A percentile compares a stretch with the other conserved stretches of the same genome.
phyloP scores from a whole-genome alignment of 1,140 invertebrate genomes.

The Wiebesia pumilae region DNA sequence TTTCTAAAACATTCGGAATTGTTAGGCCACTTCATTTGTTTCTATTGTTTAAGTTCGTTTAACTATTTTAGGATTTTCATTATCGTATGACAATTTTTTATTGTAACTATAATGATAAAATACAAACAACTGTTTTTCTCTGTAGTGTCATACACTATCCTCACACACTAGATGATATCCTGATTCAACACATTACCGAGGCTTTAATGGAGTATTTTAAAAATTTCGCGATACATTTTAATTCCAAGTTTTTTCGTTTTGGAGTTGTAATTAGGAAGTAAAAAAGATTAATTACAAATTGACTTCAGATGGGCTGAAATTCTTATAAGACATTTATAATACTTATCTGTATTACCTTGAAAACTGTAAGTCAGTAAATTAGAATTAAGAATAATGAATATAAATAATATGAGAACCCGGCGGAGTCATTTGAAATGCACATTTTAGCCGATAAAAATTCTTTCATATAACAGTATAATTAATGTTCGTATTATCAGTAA shows the following conservation, averaged over 20 bases:
- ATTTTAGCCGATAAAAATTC: neutral
- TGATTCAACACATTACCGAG: too few relatives aligned
- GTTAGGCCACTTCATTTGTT: too few relatives aligned
- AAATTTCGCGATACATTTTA: too few relatives aligned
- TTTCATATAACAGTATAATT: neutral
- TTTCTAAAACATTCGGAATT: too few relatives aligned
- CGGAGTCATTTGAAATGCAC: neutral
- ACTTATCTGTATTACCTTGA: neutral
- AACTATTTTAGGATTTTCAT: too few relatives aligned
- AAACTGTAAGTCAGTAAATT: neutral
- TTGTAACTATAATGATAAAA: too few relatives aligned
- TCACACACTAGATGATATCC: too few relatives aligned
- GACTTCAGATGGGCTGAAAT: neutral
- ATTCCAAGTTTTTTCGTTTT: neutral
- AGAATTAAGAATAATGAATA: neutral
- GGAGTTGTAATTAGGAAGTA: neutral
- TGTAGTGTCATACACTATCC: too few relatives aligned
- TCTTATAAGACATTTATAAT: neutral
- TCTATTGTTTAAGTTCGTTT: too few relatives aligned
- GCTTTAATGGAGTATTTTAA: too few relatives aligned
- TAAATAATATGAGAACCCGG: neutral
- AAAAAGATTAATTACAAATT: slow-evolving; percentile 1
- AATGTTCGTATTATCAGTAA: neutral
- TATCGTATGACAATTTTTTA: too few relatives aligned
- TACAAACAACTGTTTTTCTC: too few relatives aligned